These are phyloP conservation scores for silkworm (Bombyx mori) DNA, from an alignment of 1,140 invertebrate genomes.

Conservation along the genomic window ASM3026992v2 NC_085118.1:8516501-8517000, in stretches of 20 bases:
- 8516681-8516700: constrained; percentile 93
- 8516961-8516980: neutral
- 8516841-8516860: too few relatives aligned
- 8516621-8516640: constrained; percentile 94
- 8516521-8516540: constrained; percentile 90
- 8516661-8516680: constrained; percentile 94
- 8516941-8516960: neutral
- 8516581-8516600: constrained; percentile 96
- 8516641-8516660: constrained; percentile 95
- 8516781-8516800: too few relatives aligned
- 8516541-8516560: constrained; percentile 98
- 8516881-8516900: too few relatives aligned
- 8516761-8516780: neutral
- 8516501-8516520: constrained; percentile 81
- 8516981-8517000: neutral
- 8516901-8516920: too few relatives aligned
- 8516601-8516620: constrained; percentile 96
- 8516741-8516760: constrained; percentile 57
- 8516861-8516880: too few relatives aligned
- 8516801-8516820: too few relatives aligned
- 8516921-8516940: too few relatives aligned
- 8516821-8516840: too few relatives aligned
- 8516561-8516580: constrained; percentile 91
- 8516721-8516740: constrained; percentile 92
- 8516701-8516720: constrained; percentile 95